Conservation (phyloP, 2,113 vertebrate species). For the Bettongia penicillata region DNA sequence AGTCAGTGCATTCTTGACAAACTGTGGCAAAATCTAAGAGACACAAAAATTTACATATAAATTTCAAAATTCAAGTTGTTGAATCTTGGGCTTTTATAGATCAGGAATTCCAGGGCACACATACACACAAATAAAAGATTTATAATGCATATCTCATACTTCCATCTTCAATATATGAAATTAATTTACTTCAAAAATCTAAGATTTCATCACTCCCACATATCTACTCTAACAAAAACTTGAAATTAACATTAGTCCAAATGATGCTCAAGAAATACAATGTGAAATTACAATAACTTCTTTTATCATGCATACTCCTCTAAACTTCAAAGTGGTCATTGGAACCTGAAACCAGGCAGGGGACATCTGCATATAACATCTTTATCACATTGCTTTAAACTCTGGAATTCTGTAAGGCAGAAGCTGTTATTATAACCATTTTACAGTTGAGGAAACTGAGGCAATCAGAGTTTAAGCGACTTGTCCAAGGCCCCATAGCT, state of each 20-base stretch:
- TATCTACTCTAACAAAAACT: neutral
- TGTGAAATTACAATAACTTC: neutral
- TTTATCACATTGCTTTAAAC: too few relatives aligned
- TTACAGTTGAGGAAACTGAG: neutral
- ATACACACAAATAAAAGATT: neutral
- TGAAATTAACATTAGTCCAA: neutral
- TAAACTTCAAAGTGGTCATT: too few relatives aligned
- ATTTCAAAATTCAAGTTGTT: constrained; percentile 24
- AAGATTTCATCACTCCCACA: neutral
- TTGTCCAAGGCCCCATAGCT: neutral
- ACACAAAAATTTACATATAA: constrained; percentile 35
- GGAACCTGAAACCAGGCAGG: too few relatives aligned
- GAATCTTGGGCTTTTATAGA: constrained; percentile 23
- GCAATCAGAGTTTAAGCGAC: neutral
- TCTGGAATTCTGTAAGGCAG: neutral
- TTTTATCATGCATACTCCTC: neutral
- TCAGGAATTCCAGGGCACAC: neutral
- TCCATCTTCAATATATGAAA: neutral
- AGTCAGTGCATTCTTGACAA: constrained; percentile 96
- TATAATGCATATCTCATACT: constrained; percentile 1
- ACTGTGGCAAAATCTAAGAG: constrained; percentile 94
- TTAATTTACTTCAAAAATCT: neutral
- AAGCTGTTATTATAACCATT: neutral
- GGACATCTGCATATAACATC: too few relatives aligned
- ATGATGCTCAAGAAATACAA: neutral